Percentiles rank a stretch among this genome's conserved stretches.
These are phyloP conservation scores for Dicycla oo DNA, from an alignment of 2,888 invertebrate genomes.

Conservation along the genomic window DNA sequence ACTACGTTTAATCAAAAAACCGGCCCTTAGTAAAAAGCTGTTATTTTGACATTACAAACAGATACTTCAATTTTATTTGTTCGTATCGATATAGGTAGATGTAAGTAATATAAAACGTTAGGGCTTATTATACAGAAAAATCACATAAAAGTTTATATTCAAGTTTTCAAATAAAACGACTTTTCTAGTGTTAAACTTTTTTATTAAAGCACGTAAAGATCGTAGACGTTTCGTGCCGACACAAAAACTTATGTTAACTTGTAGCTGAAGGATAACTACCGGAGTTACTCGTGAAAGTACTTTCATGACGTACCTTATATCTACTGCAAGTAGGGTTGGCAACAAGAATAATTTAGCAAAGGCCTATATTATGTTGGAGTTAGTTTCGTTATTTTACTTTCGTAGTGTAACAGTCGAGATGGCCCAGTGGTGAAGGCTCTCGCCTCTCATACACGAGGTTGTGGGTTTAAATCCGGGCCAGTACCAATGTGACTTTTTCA, in stretches of 20 bases:
- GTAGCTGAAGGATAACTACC: constrained; percentile 43
- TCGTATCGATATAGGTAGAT: no score
- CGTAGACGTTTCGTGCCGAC: constrained; percentile 24
- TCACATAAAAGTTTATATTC: constrained; percentile 14
- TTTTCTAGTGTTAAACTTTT: constrained; percentile 47
- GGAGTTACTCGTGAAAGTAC: constrained; percentile 34
- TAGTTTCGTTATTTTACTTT: neutral
- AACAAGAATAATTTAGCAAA: constrained; percentile 12
- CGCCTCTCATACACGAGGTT: no score
- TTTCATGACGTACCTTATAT: constrained; percentile 8
- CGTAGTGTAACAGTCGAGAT: neutral
- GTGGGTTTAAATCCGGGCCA: no score
- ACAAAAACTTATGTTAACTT: constrained; percentile 54
- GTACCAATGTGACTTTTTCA: no score
- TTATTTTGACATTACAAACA: no score
- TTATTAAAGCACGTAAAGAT: constrained; percentile 40
- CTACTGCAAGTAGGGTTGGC: constrained; percentile 4
- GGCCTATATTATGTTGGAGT: neutral
- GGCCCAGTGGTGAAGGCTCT: no score
- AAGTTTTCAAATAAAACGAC: constrained; percentile 52
- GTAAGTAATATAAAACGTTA: no score
- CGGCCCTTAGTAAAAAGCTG: no score
- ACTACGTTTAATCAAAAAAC: no score
- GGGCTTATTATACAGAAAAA: neutral
- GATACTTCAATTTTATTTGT: no score